A percentile compares a stretch with the other conserved stretches of the same genome.
phyloP scores from a whole-genome alignment of 2,888 invertebrate genomes.

The Thera britannica region DNA sequence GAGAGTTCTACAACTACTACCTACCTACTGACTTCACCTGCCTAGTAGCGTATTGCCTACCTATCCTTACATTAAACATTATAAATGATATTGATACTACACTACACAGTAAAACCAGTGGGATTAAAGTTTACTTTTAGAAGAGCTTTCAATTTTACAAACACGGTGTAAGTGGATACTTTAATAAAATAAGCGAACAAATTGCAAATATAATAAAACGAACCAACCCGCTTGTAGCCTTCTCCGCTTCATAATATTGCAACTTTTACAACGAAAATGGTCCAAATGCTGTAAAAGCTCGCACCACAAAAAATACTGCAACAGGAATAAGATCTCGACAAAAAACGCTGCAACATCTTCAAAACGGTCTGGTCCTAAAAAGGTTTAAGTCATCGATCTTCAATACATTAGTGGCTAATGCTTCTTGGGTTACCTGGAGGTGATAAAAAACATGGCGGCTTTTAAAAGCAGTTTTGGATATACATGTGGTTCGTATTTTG shows the following conservation, averaged over 20 bases:
- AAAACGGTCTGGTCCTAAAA: constrained; percentile 7
- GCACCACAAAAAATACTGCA: constrained; percentile 15
- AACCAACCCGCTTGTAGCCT: constrained; percentile 1
- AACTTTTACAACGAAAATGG: constrained; percentile 23
- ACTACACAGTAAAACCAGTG: neutral
- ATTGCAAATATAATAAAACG: constrained; percentile 13
- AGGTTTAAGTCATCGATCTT: constrained; percentile 35
- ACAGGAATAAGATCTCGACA: neutral
- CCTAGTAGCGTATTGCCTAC: too few species aligned
- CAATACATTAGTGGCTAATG: constrained; percentile 40
- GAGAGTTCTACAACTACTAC: too few species aligned
- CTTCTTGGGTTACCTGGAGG: constrained; percentile 36
- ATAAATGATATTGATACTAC: neutral
- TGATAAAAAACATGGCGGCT: constrained; percentile 22
- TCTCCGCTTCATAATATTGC: constrained; percentile 6
- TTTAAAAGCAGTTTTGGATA: neutral
- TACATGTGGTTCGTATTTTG: neutral
- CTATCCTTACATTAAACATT: too few species aligned
- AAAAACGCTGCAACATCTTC: constrained; percentile 3
- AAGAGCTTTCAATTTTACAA: neutral
- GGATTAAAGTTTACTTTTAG: neutral
- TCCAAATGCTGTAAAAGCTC: constrained; percentile 13
- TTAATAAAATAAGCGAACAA: neutral
- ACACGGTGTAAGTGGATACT: neutral
- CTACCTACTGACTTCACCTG: too few species aligned